These are phyloP conservation scores for Epinotia nisella DNA, from an alignment of 2,888 invertebrate species.

Conservation along the genomic window DNA sequence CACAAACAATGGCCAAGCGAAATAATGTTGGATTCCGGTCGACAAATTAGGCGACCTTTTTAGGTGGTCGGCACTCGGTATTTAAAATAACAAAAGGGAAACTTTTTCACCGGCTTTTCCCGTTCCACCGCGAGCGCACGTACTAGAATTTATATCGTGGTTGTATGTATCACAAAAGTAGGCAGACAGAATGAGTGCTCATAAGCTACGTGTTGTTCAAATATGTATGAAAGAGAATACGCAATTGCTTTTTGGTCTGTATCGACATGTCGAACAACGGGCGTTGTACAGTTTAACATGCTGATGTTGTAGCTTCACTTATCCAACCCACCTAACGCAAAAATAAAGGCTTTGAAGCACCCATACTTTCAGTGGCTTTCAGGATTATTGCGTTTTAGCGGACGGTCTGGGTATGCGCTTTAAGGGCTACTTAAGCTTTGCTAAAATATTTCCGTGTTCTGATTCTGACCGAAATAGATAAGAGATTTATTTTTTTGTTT, in stretches of 20 bases:
- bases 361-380: constrained; percentile 33
- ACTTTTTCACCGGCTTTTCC: constrained; percentile 52
- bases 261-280: constrained; percentile 38
- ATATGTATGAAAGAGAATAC: constrained; percentile 36
- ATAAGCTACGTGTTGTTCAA: constrained; percentile 29
- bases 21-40: constrained; percentile 80
- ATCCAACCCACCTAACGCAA: constrained; percentile 2
- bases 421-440: constrained; percentile 40
- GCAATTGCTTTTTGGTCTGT: constrained; percentile 29
- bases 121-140: constrained; percentile 18
- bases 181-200: constrained; percentile 11
- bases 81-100: constrained; percentile 74
- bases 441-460: constrained; percentile 30
- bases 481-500: constrained; percentile 15
- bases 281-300: constrained; percentile 5
- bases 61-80: constrained; percentile 59
- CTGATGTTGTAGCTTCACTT: constrained; percentile 13
- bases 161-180: constrained; percentile 25
- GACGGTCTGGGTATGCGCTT: constrained; percentile 28
- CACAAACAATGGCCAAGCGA: constrained; percentile 79
- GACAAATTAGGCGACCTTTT: constrained; percentile 83
- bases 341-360: constrained; percentile 32
- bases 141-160: constrained; percentile 34
- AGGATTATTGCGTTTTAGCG: constrained; percentile 46
- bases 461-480: constrained; percentile 18